phyloP scores from a whole-genome alignment of 2,797 vertebrate genomes.

The Bradypodion ventrale region DNA sequence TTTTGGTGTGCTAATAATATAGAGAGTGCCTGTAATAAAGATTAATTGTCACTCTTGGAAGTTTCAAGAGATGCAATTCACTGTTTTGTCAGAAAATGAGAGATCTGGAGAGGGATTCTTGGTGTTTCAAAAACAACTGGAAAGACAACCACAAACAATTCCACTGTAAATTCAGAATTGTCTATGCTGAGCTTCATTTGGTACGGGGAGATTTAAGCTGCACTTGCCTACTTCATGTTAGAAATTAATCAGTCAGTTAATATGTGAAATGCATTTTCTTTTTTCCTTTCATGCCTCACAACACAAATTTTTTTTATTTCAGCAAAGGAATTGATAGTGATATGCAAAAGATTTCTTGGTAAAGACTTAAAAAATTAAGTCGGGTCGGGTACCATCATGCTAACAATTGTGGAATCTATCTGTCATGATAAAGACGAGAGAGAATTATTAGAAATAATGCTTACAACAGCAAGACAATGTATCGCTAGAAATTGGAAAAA shows the following conservation, averaged over 20 bases:
- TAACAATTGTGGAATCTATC: no score
- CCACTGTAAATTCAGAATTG: no score
- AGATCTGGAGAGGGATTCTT: neutral
- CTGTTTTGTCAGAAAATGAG: neutral
- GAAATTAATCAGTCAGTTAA: neutral
- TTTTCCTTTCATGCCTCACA: neutral
- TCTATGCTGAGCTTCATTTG: neutral
- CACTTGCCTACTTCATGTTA: neutral
- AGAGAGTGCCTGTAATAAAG: no score
- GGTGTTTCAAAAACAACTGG: neutral
- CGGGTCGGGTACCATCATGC: no score
- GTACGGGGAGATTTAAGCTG: no score
- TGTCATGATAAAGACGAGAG: no score
- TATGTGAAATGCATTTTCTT: neutral
- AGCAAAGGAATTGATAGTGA: neutral
- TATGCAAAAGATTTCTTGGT: rapidly evolving
- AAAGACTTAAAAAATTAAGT: neutral
- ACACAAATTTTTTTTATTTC: neutral
- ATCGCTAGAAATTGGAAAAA: no score
- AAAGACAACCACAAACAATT: no score
- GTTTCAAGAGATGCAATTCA: no score
- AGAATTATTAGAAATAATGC: no score
- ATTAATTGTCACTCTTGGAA: no score
- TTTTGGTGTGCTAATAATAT: neutral
- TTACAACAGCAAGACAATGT: no score